Evolutionary conservation across 2,113 vertebrate genomes (phyloP), one percentile per base, ranked within the genome.

Genomic region (Entosphenus tridentatus): DNA sequence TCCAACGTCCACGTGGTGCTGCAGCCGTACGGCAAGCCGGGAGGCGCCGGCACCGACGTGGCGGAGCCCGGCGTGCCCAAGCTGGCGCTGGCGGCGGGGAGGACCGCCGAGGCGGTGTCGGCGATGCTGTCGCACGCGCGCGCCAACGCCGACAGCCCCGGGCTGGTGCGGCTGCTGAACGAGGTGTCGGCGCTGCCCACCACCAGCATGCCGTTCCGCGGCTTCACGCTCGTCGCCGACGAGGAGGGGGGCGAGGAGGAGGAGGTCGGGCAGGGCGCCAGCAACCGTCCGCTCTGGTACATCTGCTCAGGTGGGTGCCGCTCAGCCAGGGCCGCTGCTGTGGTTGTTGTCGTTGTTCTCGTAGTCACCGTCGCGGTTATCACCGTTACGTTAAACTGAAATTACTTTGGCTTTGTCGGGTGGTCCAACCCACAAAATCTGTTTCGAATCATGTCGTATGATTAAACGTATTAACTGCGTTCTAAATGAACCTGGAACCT

Each of bases 1-100:
- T 83, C 89, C 73, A 98, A 96, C 3, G 92, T 86, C 67, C 90
- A 98, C 1, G 73, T 65, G 21, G 82, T 96, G 73, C 79, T 96
- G 70, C 82, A 75, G 55, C 92, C 89, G 17, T n/a, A 16, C n/a
- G 21, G 8, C n/a, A 21, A 65, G n/a, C 21, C 21, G 62, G 21
- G n/a, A n/a, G 21, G 21, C n/a, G 21, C 62, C 21, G 10, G 72
- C 0, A 80, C 72, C 69, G 0, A 1, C 11, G 10, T 57, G 10
- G 39, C 11, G 10, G 17, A 18, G n/a, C 8, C 10, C n/a, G 57
- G 59, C 1, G 1, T 78, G 9, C 83, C 87, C 67, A 80, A 79
- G 59, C 72, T 87, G 68, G 79, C 95, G 57, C 85, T 80, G 10
- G 74, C 81, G 69, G 87, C 86, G 2, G 92, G 93, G 11, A 87